These are phyloP conservation scores for Platyura marginata DNA, from an alignment of 1,140 invertebrate genomes.

Conservation along the genomic window DNA sequence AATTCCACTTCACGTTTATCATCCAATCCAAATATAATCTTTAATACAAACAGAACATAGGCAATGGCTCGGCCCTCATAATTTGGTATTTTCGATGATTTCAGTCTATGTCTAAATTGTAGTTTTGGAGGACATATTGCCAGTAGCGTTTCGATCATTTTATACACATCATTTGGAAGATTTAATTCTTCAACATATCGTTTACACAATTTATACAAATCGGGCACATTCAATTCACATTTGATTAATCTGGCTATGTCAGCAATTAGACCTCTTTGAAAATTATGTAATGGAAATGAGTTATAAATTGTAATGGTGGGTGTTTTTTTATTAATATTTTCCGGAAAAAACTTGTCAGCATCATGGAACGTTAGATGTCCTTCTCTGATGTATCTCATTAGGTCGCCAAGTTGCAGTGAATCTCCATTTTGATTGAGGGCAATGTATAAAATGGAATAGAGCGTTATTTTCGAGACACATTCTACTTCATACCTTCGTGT, in stretches of 20 bases:
- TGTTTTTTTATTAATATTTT: conserved; percentile 16
- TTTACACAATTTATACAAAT: conserved; percentile 26
- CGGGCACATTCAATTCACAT: conserved; percentile 24
- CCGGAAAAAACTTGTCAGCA: conserved; percentile 33
- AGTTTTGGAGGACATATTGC: conserved; percentile 23
- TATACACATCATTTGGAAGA: conserved; percentile 26
- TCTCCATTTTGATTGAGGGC: conserved; percentile 33
- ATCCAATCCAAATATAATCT: conserved; percentile 41
- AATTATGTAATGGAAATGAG: conserved; percentile 8
- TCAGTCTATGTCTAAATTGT: conserved; percentile 7
- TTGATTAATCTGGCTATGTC: conserved; percentile 25
- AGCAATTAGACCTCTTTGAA: conserved; percentile 15
- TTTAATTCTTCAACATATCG: conserved; percentile 34
- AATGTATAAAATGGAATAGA: conserved; percentile 21
- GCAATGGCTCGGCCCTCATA: conserved; percentile 41
- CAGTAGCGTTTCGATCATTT: conserved; percentile 17
- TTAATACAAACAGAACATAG: conserved; percentile 38
- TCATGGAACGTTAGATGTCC: conserved; percentile 34
- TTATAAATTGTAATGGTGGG: neutral
- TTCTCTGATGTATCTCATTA: conserved; percentile 36
- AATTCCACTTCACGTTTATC: conserved; percentile 37
- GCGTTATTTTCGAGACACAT: conserved; percentile 4
- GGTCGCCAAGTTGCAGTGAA: conserved; percentile 34
- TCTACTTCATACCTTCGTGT: conserved; percentile 14
- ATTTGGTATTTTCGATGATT: conserved; percentile 25